Evolutionary conservation across 2,888 invertebrate species (phyloP), one percentile per base, ranked within the genome.

Genomic region (Trichopoda pennipes): DNA sequence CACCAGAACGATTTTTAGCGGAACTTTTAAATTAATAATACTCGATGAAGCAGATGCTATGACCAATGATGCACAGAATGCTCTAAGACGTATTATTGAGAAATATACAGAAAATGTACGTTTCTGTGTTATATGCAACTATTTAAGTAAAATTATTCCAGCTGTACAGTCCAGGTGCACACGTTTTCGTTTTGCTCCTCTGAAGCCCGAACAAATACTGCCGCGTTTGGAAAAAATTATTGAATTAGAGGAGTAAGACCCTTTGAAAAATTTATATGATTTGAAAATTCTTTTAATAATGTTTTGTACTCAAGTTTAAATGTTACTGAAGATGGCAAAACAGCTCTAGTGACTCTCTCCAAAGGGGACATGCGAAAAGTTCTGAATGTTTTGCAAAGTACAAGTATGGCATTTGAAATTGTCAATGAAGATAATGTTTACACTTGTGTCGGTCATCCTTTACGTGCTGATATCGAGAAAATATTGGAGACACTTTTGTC

Each of bases 51-150:
- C 99, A 0, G 99, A 99, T 93, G 98, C 99, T 0, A 99, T 99
- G 99, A 99, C 99, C 0, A 96, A 96, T 91, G 99, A 99, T 94
- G 99, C 99, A 1, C 99, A 99, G 90, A 99, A 99, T 93, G 99
- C 99, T 35, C 92, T 99, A 0, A 93, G 98, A 86, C 94, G 98
- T 93, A 97, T 99, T 86, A 99, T 99, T 89, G 99, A 99, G 91
- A 99, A 99, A 91, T 99, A 98, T 90, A 99, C 99, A 14, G 98
- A 99, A 85, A 99, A 99, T 91, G 97, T 98, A 3, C 93, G 99
- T 10, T 99, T 99, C 91, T 99, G 99, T 91, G 95, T 99, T 80
- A 99, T 99, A 88, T 99, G 99, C 92, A 99, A 99, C 92, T 99
- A 99, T 92, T 92, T 99, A 86, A 97, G 98, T 86, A 99, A 99